phyloP scores from a whole-genome alignment of 2,797 vertebrate genomes.

The Chelmon rostratus region DNA sequence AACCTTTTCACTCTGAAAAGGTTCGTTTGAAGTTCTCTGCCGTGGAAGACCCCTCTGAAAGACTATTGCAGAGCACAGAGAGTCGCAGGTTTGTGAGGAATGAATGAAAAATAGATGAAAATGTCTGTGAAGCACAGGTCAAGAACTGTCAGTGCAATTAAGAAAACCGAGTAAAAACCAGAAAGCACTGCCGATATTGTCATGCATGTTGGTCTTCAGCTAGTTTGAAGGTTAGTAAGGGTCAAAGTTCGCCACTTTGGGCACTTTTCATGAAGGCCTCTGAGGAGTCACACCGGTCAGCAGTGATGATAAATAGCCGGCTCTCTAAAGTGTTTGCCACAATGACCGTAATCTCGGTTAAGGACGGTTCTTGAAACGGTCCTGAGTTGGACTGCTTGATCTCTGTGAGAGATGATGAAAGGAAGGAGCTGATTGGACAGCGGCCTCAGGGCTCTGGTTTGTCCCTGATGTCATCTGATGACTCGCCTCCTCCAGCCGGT shows the following conservation, averaged over 20 bases:
- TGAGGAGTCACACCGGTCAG: constrained; percentile 15
- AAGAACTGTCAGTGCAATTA: neutral
- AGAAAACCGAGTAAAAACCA: neutral
- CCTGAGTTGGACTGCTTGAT: constrained; percentile 38
- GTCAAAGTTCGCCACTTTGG: constrained; percentile 25
- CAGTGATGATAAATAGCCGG: constrained; percentile 39
- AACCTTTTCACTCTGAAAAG: neutral
- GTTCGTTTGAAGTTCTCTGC: neutral
- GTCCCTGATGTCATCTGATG: constrained; percentile 43
- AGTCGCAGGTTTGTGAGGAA: neutral
- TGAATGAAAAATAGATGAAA: neutral
- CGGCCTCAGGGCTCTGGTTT: constrained; percentile 30
- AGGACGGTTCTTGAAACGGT: constrained; percentile 41
- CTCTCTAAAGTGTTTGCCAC: constrained; percentile 15
- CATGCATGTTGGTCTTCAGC: neutral
- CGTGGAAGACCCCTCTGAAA: neutral
- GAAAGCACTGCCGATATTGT: neutral
- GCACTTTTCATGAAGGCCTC: constrained; percentile 1
- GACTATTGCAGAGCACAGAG: too few relatives aligned
- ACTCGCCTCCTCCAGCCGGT: constrained; percentile 16
- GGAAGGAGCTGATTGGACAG: constrained; percentile 53
- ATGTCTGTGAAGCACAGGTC: neutral
- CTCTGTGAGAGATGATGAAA: constrained; percentile 57
- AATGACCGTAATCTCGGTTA: constrained; percentile 50
- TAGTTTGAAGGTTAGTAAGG: neutral